These are phyloP conservation scores for Danio albolineatus DNA, from an alignment of 2,797 vertebrate genomes.

Conservation along the genomic window DNA sequence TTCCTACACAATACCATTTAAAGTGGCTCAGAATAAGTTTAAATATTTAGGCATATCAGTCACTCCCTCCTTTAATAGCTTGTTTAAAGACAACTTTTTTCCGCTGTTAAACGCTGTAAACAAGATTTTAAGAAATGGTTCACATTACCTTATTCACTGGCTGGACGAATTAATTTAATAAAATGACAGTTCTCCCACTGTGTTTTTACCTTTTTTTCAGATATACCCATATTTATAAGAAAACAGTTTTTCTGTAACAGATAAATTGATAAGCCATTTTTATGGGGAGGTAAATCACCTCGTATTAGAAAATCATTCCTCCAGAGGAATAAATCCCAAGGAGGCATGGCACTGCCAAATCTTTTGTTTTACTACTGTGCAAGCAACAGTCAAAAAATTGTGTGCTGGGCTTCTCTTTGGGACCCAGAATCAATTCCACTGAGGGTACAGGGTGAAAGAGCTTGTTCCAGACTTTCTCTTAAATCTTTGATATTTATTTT, in stretches of 20 bases:
- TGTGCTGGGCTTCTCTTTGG: no score
- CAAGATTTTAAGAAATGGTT: background rate
- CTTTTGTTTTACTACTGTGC: constrained; percentile 23
- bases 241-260: background rate
- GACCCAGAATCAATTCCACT: no score
- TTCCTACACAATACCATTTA: background rate
- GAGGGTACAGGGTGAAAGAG: no score
- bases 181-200: background rate
- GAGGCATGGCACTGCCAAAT: background rate
- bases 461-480: no score
- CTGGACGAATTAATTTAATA: background rate
- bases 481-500: no score
- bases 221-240: background rate
- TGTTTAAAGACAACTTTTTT: background rate
- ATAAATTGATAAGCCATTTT: background rate
- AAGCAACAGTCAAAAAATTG: background rate
- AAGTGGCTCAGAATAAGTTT: background rate
- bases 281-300: background rate
- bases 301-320: background rate
- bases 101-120: background rate
- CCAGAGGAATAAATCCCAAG: background rate
- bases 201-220: constrained; percentile 4
- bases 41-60: background rate
- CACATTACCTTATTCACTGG: background rate
- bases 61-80: background rate